Base-by-base conservation (phyloP, 2,113 vertebrate genomes). In the Coryphaenoides rupestris region DNA sequence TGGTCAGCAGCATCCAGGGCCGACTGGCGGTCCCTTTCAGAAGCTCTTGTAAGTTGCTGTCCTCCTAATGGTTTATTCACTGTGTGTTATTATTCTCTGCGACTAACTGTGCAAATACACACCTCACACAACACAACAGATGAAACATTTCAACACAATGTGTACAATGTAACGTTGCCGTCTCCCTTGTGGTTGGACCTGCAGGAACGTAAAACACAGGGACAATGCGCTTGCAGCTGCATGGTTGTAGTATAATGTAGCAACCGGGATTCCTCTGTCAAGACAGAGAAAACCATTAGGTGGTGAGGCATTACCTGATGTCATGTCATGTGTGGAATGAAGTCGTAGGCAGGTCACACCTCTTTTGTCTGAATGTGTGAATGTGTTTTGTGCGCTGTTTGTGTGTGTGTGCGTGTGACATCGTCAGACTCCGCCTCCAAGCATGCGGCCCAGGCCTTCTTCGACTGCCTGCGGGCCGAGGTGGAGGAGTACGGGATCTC, bases 381-480 rank as follows among this genome's bases (percentile, higher is more conserved):
- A 0, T 59, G 23, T 61, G 23, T 45, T 19, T 21, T 40, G 33
- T 40, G 9, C 9, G 33, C 33, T 59, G 17, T 69, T 55, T 54
- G n/a, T 65, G 3, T 70, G 28, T 50, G 28, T 50, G 59, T 47
- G 33, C 66, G 26, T 61, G 33, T 21, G 54, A 74, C 28, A 47
- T 69, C 70, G 28, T n/a, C 55, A 99, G 96, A 97, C 13, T 92
- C 96, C 0, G 96, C 96, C 22, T 98, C 96, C 2, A 99, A 99
- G 72, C 97, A 99, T 0, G 97, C 96, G 0, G 91, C 87, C 0
- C 92, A 95, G n/a, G 96, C 95, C 1, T 99, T 98, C 87, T 99
- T 98, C 3, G 96, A 99, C 80, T 96, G 95, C 60, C 92, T 99
- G 60, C 81, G 96, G 63, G 93, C 96, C 0, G 97, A 99, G 68